A percentile compares a stretch with the other conserved stretches of the same genome.
Evolutionary conservation across 2,113 vertebrate genomes (phyloP).

Genomic region (Lophotis ruficrista): DNA sequence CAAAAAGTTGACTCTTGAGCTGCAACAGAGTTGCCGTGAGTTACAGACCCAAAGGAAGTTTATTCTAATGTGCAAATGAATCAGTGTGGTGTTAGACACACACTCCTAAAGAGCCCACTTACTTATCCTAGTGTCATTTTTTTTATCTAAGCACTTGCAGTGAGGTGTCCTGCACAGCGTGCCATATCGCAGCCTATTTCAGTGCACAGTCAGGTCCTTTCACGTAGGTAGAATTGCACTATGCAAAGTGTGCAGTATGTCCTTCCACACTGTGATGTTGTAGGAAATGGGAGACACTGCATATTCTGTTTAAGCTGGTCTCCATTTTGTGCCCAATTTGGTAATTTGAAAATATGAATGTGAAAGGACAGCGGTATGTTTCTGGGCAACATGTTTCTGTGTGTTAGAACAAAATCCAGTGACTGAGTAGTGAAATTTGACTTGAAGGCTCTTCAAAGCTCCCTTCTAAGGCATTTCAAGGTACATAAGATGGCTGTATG

Average conservation of each 20-base stretch:
- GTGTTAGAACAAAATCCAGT: background rate
- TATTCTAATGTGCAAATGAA: background rate
- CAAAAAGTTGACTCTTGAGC: background rate
- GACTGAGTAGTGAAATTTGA: background rate
- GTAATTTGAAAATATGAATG: background rate
- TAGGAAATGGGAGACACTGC: background rate
- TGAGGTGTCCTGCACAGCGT: background rate
- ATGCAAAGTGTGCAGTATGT: background rate
- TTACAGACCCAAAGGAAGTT: background rate
- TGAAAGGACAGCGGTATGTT: accelerated
- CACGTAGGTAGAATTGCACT: background rate
- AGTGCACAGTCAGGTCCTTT: background rate
- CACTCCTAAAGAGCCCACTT: slow-evolving; percentile 11
- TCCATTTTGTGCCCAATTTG: background rate
- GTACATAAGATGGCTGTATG: background rate
- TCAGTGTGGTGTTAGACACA: slow-evolving; percentile 1
- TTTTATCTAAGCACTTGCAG: slow-evolving; percentile 38
- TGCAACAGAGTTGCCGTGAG: background rate
- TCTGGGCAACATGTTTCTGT: background rate
- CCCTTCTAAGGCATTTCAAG: background rate
- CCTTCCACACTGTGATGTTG: background rate
- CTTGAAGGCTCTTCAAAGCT: background rate
- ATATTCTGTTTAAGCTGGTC: background rate
- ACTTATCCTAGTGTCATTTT: slow-evolving; percentile 16
- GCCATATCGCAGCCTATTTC: background rate